Evolutionary conservation across 2,888 invertebrate genomes (phyloP).

Genomic region (Protodeltote pygarga): DNA sequence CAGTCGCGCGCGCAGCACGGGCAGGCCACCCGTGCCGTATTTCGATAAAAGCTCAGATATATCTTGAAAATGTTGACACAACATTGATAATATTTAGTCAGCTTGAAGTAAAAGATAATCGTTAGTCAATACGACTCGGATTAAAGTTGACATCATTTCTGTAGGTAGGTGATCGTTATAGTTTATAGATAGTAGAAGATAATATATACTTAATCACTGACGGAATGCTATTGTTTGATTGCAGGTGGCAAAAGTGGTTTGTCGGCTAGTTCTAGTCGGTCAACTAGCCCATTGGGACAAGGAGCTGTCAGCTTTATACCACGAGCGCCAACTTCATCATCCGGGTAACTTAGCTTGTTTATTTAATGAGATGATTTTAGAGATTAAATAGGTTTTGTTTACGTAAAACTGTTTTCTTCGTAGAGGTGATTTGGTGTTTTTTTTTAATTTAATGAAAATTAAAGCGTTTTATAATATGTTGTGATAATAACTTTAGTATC

Average conservation of each 20-base stretch:
- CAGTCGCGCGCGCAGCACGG: constrained; percentile 67
- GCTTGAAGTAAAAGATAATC: constrained; percentile 57
- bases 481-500: too few species aligned
- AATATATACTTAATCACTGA: constrained; percentile 35
- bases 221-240: constrained; percentile 52
- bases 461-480: too few species aligned
- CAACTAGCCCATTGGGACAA: constrained; percentile 85
- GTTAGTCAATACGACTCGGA: constrained; percentile 34
- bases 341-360: constrained; percentile 71
- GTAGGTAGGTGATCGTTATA: constrained; percentile 14
- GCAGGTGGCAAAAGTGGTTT: constrained; percentile 80
- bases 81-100: constrained; percentile 63
- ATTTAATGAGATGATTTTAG: constrained; percentile 27
- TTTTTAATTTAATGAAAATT: too few species aligned
- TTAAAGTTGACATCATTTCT: constrained; percentile 27
- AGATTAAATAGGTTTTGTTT: constrained; percentile 24
- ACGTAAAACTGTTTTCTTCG: constrained; percentile 16
- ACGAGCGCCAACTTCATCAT: constrained; percentile 86
- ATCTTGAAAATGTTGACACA: constrained; percentile 61
- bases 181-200: constrained; percentile 15
- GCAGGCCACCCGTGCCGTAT: constrained; percentile 72
- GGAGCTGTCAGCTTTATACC: constrained; percentile 82
- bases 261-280: constrained; percentile 88
- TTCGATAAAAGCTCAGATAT: constrained; percentile 63
- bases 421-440: too few species aligned